Evolutionary conservation across 2,888 invertebrate genomes (phyloP), one percentile per base, ranked within the genome.

Genomic region (Camptogramma bilineatum): DNA sequence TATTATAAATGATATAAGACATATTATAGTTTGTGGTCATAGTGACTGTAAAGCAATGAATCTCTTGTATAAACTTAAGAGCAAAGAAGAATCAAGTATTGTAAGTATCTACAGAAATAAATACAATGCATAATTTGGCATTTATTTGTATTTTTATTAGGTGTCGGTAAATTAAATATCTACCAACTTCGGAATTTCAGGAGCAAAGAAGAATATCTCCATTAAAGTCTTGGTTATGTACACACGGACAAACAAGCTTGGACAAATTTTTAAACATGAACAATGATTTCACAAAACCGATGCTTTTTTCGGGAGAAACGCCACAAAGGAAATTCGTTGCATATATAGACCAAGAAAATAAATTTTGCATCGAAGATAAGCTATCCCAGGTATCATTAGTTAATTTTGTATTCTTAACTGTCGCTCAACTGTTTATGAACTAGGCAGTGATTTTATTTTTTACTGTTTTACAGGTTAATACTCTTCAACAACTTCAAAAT

Each of bases 1-100:
- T 85, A 95, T 98, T 18, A 95, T 98, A 46, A 98, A 98, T 82
- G 95, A 97, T 75, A 97, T 99, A 71, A 94, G 96, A 66, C 98
- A 99, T 82, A 96, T 99, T 46, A 97, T 99, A 69, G 98, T 99
- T 2, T 99, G 99, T 83, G 99, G 99, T 0, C 99, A 99, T 84
- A 98, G 99, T 68, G 99, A 99, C 84, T 99, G 99, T 86, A 99
- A 99, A 94, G 99, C 99, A 2, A 99, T 99, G 96, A 98, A 98
- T 94, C 94, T 98, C 62, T 92, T 99, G 1, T 97, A 98, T 84
- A 95, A 96, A 78, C 88, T 99, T 60, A 95, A 96, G 78, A 96
- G 97, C 88, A 95, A 95, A 72, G 95, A 97, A 81, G 96, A 96
- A 85, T 95, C 97, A 2, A 91, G 84, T 77, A 75, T 79, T 67